Evolutionary conservation across 2,113 vertebrate genomes (phyloP), one percentile per base, ranked within the genome.

Genomic region (Actenoides lindsayi): DNA sequence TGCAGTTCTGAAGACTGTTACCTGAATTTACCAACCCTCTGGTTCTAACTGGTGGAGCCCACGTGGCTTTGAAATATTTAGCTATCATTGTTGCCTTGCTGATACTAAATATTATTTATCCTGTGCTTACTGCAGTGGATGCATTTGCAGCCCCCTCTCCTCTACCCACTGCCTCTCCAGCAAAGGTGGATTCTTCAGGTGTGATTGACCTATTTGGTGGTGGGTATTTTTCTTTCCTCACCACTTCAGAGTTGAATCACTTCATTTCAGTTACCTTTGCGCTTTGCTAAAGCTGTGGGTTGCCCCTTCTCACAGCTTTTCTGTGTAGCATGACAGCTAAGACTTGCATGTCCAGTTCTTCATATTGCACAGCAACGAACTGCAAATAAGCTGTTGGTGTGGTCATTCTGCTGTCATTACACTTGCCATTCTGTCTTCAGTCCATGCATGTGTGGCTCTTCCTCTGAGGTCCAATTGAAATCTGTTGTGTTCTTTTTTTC

Each of bases 151-250:
- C 98, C 90, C 98, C 99, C 67, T 97, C 99, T 94, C 97, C 98
- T 97, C 98, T 98, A 85, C 93, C 99, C 93, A 98, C 98, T 82
- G 97, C 98, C 68, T 99, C 99, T 98, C 99, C 99, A 89, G 98
- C 98, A 94, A 99, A 99, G 98, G 95, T 98, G 97, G 99, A 99
- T 82, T 98, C 98, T 71, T 98, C 98, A 78, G 98, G 99, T 92
- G 99, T 99, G 95, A 99, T 99, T 97, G 99, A 99, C 97, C 99
- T 99, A 91, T 98, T 99, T 96, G 98, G 99, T 98, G 99, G 99
- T 99, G 98, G 98, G 98, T 98, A 98, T 98, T 96, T 95, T 91
- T 97, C 84, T 86, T 97, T 94, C 93, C 96, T 96, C 95, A 87
- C 93, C 87, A 93, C 81, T 95, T 86, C 75, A 62, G 89, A 96